Percentiles rank a stretch among this genome's conserved stretches.
Conservation (phyloP, 1,140 invertebrate genomes). For the Megalonaias nervosa region DNA sequence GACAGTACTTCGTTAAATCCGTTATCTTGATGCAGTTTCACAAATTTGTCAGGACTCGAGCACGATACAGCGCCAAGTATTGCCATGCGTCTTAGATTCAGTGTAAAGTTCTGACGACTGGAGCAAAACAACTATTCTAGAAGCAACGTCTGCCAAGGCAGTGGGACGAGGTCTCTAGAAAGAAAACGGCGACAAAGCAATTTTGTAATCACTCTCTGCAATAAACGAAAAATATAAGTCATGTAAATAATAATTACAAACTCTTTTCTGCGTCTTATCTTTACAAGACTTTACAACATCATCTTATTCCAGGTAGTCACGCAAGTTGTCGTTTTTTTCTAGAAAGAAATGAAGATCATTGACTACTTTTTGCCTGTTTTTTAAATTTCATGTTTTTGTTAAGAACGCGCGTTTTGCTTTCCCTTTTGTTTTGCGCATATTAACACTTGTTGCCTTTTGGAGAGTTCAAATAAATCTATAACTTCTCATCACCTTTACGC, state of each 20-base stretch:
- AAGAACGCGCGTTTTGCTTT: neutral
- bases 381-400: neutral
- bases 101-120: slow-evolving; percentile 9
- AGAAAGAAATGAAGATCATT: neutral
- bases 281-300: slow-evolving; percentile 1
- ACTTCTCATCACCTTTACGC: neutral
- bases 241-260: slow-evolving; percentile 11
- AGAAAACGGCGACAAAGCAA: neutral
- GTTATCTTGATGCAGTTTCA: neutral
- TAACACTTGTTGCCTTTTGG: neutral
- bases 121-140: slow-evolving; percentile 4
- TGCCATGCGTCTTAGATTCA: neutral
- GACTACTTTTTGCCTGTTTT: neutral
- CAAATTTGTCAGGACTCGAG: slow-evolving; percentile 1
- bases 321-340: slow-evolving; percentile 23
- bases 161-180: neutral
- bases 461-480: neutral
- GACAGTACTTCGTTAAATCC: neutral
- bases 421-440: neutral
- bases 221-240: slow-evolving; percentile 1
- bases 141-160: neutral
- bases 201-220: neutral
- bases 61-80: too few relatives aligned
- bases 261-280: slow-evolving; percentile 8
- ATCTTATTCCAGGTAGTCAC: neutral